Evolutionary conservation across 2,113 vertebrate species (phyloP), one percentile per base, ranked within the genome.

Genomic region (Tychaedon coryphoeus): DNA sequence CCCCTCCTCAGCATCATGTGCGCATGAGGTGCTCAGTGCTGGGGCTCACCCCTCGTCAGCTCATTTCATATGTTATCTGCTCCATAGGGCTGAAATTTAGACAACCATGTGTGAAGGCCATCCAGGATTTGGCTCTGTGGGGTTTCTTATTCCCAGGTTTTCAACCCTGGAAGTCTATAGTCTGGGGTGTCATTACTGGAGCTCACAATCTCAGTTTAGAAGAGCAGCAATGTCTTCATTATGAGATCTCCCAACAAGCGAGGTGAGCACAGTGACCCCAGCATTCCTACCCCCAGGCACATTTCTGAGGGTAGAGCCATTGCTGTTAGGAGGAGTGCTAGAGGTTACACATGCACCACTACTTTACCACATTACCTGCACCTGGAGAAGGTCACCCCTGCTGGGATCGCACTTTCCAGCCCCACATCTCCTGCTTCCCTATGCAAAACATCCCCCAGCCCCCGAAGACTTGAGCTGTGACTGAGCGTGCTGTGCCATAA

Each of bases 331-430:
- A 85, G 51, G 38, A 76, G 26, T 6, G 23, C 34, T 34, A 38
- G 24, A 5, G 4, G 34, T 64, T 62, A 45, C 36, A 19, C 0
- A 0, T 29, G 34, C 29, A 38, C 6, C 34, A 17, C n/a, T 22
- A 9, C 70, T 0, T 2, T 25, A n/a, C 24, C 29, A 33, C 19
- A 2, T 25, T 57, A 8, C 56, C 25, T 70, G 79, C 33, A 38
- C 54, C 33, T 26, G 64, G 61, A 67, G 75, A 72, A 72, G 64
- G n/a, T 76, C 2, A 1, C 13, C 8, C 1, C 22, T 43, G 50
- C 70, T 42, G 43, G 45, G 8, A 24, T 38, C 50, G 15, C 34
- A 50, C n/a, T 57, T 26, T 45, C 56, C 50, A 18, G 42, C 54
- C 23, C 60, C 45, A 62, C 29, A 50, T 45, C 62, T 82, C 34